phyloP scores from a whole-genome alignment of 2,113 vertebrate genomes.

The Neodontobutis hainanensis region DNA sequence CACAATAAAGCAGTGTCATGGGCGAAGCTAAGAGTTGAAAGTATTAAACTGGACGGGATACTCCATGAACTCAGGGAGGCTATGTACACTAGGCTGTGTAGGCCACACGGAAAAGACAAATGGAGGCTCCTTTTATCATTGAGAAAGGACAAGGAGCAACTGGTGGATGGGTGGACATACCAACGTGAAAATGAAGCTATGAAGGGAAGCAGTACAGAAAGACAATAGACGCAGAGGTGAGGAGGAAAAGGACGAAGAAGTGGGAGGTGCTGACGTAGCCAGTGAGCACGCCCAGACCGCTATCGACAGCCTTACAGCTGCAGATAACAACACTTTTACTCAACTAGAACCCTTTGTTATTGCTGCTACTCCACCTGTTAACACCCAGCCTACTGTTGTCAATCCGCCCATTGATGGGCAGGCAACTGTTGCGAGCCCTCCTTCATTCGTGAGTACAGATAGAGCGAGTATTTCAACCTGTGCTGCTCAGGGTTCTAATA shows the following conservation, averaged over 20 bases:
- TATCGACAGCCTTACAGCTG: not conserved
- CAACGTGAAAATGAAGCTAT: not conserved
- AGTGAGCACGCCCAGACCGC: too few species aligned
- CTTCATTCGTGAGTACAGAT: too few species aligned
- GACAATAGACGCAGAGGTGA: too few species aligned
- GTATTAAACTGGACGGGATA: not conserved
- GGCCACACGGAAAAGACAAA: not conserved
- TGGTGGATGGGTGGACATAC: not conserved
- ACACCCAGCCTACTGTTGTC: not conserved
- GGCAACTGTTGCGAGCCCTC: not conserved
- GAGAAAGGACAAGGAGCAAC: constrained; percentile 2
- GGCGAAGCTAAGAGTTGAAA: not conserved
- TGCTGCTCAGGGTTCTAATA: too few species aligned
- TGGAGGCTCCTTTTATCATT: not conserved
- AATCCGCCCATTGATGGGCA: not conserved
- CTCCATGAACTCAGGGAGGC: not conserved
- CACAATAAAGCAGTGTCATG: not conserved
- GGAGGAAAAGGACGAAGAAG: too few species aligned
- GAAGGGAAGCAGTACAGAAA: too few species aligned
- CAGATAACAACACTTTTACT: not conserved
- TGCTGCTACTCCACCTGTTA: not conserved
- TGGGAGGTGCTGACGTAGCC: too few species aligned
- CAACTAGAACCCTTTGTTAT: not conserved
- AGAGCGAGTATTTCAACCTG: too few species aligned
- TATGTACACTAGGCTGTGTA: not conserved